phyloP scores from a whole-genome alignment of 2,797 vertebrate genomes.

The Cottoperca gobio region DNA sequence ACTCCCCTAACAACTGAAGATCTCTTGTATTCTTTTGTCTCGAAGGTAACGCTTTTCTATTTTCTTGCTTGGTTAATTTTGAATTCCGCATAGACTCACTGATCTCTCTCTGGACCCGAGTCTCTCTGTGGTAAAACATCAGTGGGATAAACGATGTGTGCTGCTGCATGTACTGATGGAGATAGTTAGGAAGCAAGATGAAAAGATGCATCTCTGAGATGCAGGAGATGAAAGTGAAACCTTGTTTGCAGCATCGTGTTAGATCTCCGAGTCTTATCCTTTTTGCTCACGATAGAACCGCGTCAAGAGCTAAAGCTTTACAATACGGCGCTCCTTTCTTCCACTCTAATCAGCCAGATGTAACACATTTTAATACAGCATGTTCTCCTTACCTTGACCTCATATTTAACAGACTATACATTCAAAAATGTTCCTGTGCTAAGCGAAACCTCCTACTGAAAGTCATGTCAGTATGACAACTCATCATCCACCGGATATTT shows the following conservation, averaged over 20 bases:
- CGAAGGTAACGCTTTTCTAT: slow-evolving; percentile 23
- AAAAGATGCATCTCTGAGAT: slow-evolving; percentile 59
- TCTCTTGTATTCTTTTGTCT: slow-evolving; percentile 18
- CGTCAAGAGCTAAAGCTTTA: slow-evolving; percentile 32
- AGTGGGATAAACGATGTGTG: slow-evolving; percentile 60
- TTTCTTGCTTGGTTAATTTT: slow-evolving; percentile 53
- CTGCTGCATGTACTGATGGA: slow-evolving; percentile 30
- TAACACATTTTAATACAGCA: slow-evolving; percentile 8
- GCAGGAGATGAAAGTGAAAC: slow-evolving; percentile 66
- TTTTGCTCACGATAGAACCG: slow-evolving; percentile 26
- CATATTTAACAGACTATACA: background rate
- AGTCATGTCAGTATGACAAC: background rate
- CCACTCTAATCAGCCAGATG: slow-evolving; percentile 18
- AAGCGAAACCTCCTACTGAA: background rate
- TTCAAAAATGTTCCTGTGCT: background rate
- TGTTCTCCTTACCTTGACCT: background rate
- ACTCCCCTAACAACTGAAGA: background rate
- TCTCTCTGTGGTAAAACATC: slow-evolving; percentile 59
- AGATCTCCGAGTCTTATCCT: slow-evolving; percentile 55
- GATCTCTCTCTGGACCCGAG: slow-evolving; percentile 46
- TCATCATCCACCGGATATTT: background rate
- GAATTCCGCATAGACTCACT: slow-evolving; percentile 47
- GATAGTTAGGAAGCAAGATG: slow-evolving; percentile 64
- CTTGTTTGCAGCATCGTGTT: slow-evolving; percentile 54
- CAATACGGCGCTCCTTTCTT: slow-evolving; percentile 10